Percentiles rank a stretch among this genome's conserved stretches.
These are phyloP conservation scores for Ochropleura plecta DNA, from an alignment of 2,888 invertebrate species.

Conservation along the genomic window DNA sequence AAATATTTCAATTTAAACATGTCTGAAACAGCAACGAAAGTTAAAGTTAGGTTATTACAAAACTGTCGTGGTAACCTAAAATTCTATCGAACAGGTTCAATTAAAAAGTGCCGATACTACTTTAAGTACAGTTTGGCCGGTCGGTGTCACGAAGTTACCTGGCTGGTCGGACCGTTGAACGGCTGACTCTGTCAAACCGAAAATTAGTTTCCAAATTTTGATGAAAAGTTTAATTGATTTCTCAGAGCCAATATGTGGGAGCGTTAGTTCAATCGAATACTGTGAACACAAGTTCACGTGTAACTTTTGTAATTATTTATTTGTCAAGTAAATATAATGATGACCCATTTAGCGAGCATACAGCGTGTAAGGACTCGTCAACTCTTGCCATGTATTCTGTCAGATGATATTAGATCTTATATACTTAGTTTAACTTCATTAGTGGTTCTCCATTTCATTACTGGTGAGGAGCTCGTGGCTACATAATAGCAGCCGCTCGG, in stretches of 20 bases:
- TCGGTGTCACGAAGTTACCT: slow-evolving; percentile 80
- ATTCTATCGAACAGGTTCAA: slow-evolving; percentile 66
- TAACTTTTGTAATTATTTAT: slow-evolving; percentile 74
- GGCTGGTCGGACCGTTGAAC: slow-evolving; percentile 70
- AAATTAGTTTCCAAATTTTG: slow-evolving; percentile 88
- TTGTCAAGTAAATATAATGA: slow-evolving; percentile 60
- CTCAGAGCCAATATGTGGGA: slow-evolving; percentile 85
- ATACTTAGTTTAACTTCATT: too few relatives aligned
- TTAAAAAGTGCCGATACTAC: slow-evolving; percentile 82
- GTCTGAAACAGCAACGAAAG: slow-evolving; percentile 43
- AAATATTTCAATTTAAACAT: slow-evolving; percentile 41
- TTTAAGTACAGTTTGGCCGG: slow-evolving; percentile 75
- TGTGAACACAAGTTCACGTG: slow-evolving; percentile 62
- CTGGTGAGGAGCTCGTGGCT: too few relatives aligned
- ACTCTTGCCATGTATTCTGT: background rate
- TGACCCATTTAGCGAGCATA: slow-evolving; percentile 33
- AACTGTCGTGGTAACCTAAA: slow-evolving; percentile 54
- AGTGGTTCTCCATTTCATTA: too few relatives aligned
- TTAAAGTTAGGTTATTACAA: slow-evolving; percentile 56
- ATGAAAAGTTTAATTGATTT: slow-evolving; percentile 90
- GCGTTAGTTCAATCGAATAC: slow-evolving; percentile 81
- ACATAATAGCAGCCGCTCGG: too few relatives aligned
- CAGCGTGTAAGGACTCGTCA: background rate
- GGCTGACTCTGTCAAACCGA: slow-evolving; percentile 88
- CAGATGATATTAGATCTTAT: background rate